These are phyloP conservation scores for Stichodactyla mertensii DNA, from an alignment of 64 coral and sea anemone genomes.

Conservation along the genomic window DNA sequence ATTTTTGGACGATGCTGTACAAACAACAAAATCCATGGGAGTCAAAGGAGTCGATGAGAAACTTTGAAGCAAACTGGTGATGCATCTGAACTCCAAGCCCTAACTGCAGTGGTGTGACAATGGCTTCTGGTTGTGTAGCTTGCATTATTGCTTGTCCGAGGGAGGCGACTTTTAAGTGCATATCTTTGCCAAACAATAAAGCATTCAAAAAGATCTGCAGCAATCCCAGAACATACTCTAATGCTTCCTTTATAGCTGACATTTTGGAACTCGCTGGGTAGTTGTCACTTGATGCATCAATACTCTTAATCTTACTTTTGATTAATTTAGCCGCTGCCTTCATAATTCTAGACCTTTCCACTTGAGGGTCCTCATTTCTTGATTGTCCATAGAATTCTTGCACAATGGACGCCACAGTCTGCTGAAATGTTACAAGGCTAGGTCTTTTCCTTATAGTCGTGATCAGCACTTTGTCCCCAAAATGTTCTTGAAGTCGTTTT, in stretches of 20 bases:
- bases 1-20: slow-evolving; percentile 19
- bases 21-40: slow-evolving; percentile 39
- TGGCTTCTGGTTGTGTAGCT: slow-evolving; percentile 6
- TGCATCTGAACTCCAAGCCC: slow-evolving; percentile 49
- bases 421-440: slow-evolving; percentile 40
- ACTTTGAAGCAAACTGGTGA: slow-evolving; percentile 49
- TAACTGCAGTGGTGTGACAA: slow-evolving; percentile 29
- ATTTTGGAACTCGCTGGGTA: slow-evolving; percentile 24
- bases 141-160: slow-evolving; percentile 65
- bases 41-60: slow-evolving; percentile 28
- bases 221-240: slow-evolving; percentile 23
- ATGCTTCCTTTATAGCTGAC: slow-evolving; percentile 1
- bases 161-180: slow-evolving; percentile 27
- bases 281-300: slow-evolving; percentile 9
- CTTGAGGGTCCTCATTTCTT: slow-evolving; percentile 26
- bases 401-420: slow-evolving; percentile 6
- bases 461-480: slow-evolving; percentile 31
- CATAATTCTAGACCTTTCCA: neutral
- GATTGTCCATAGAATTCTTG: slow-evolving; percentile 2
- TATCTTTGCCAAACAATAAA: slow-evolving; percentile 33
- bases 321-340: neutral
- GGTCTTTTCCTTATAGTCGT: slow-evolving; percentile 16
- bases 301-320: slow-evolving; percentile 15
- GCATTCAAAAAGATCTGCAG: slow-evolving; percentile 20
- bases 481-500: slow-evolving; percentile 31